phyloP scores from a whole-genome alignment of 2,797 vertebrate species.

The Sphenopsis melanotis region DNA sequence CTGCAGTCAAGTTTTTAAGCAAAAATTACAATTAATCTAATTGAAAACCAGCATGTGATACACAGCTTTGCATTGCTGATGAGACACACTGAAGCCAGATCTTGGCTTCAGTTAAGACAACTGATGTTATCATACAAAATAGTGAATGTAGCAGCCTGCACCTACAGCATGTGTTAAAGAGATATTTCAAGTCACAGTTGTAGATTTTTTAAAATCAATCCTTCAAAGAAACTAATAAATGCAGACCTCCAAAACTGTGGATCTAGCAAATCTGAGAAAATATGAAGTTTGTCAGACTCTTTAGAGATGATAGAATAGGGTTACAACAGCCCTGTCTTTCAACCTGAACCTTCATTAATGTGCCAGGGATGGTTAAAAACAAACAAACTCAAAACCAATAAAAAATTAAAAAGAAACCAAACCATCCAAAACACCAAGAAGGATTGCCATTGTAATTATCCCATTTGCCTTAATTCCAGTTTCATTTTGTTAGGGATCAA shows the following conservation, averaged over 20 bases:
- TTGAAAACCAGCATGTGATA: background rate
- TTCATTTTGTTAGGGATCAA: background rate
- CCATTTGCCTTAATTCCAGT: background rate
- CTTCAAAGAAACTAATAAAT: background rate
- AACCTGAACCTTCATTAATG: background rate
- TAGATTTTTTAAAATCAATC: background rate
- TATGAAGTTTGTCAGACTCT: background rate
- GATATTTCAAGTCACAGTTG: background rate
- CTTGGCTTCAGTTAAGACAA: constrained; percentile 13
- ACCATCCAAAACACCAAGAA: background rate
- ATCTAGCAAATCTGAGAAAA: background rate
- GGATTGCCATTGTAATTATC: background rate
- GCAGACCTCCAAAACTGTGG: background rate
- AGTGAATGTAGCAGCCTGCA: background rate
- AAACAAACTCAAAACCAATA: background rate
- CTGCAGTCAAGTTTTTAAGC: constrained; percentile 1
- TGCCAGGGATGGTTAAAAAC: background rate
- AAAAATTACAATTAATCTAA: constrained; percentile 8
- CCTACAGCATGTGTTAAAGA: background rate
- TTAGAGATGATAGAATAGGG: background rate
- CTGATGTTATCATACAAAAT: background rate
- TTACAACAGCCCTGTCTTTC: background rate
- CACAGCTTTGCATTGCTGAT: background rate
- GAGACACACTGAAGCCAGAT: background rate
- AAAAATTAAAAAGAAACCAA: background rate